Conservation (phyloP, 2,797 vertebrate species). For the Accipiter fasciatus region DNA sequence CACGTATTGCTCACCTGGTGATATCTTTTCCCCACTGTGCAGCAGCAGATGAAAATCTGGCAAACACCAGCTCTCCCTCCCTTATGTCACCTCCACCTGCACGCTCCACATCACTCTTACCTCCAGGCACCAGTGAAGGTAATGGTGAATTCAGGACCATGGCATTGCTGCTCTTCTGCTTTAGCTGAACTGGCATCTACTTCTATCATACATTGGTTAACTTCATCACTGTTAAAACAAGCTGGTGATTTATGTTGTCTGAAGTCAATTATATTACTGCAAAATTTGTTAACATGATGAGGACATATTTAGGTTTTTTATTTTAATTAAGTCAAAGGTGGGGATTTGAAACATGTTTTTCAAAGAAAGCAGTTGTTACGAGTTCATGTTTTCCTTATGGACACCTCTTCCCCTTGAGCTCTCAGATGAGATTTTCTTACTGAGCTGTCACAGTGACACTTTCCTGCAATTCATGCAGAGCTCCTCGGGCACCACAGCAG, state of each 20-base stretch:
- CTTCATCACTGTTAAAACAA: not conserved
- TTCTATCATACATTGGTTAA: not conserved
- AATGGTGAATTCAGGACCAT: rapidly evolving
- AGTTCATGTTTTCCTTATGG: not conserved
- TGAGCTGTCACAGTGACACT: not conserved
- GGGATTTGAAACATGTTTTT: not conserved
- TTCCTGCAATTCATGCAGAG: not conserved
- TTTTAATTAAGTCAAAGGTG: not conserved
- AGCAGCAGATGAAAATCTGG: not conserved
- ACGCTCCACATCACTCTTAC: not conserved
- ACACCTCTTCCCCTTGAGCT: not conserved
- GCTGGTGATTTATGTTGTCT: not conserved
- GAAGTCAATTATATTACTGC: not conserved
- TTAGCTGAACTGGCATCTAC: not conserved
- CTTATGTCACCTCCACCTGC: not conserved
- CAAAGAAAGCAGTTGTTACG: not conserved
- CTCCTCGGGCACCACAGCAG: not conserved
- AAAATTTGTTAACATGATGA: not conserved
- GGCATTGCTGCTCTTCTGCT: not conserved
- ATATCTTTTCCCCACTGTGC: not conserved
- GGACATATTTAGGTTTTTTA: not conserved
- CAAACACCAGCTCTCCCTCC: not conserved
- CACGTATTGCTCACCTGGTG: not conserved
- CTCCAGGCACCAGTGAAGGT: not conserved
- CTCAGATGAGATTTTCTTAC: not conserved